Evolutionary conservation across 2,113 vertebrate genomes (phyloP), one percentile per base, ranked within the genome.

Genomic region (Tragelaphus imberbis): DNA sequence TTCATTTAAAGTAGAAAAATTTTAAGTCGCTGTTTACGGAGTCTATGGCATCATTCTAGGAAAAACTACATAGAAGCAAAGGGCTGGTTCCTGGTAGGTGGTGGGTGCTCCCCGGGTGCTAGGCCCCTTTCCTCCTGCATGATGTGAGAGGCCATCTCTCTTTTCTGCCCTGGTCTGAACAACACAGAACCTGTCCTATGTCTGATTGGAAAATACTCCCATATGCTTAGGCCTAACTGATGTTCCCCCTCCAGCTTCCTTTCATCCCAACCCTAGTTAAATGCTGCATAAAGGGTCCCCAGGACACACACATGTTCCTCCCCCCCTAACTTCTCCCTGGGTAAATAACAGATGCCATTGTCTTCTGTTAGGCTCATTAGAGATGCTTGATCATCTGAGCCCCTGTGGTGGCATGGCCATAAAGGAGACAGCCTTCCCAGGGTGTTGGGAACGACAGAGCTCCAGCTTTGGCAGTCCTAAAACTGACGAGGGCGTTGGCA

Each of bases 341-440:
- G 90, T 88, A 93, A 93, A 88, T 81, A 91, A 59, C 91, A 95
- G 65, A 92, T 90, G 87, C 6, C 71, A 49, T n/a, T 93, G 87
- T 93, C 92, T 97, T 89, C 96, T 44, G 56, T 63, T 79, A 93
- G 84, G 33, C 56, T 96, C 79, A 63, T 96, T 97, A 80, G 94
- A 79, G 40, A 65, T 44, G 86, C 33, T 33, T 82, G 79, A 84
- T 89, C 84, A 95, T 21, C 94, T 0, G 0, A 87, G 15, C 44
- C 33, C 77, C 47, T 59, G 6, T 55, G n/a, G 92, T 59, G 44
- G 23, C 79, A 56, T 1, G 3, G 49, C 55, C 55, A 30, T 51
- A 90, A 71, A 90, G 15, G 23, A 96, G 51, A 40, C 2, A 44
- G 56, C 12, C 88, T 95, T 77, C 27, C 55, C 77, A 27, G 23